Evolutionary conservation across 2,888 invertebrate genomes (phyloP), one percentile per base, ranked within the genome.

Genomic region (Platycnemis pennipes): DNA sequence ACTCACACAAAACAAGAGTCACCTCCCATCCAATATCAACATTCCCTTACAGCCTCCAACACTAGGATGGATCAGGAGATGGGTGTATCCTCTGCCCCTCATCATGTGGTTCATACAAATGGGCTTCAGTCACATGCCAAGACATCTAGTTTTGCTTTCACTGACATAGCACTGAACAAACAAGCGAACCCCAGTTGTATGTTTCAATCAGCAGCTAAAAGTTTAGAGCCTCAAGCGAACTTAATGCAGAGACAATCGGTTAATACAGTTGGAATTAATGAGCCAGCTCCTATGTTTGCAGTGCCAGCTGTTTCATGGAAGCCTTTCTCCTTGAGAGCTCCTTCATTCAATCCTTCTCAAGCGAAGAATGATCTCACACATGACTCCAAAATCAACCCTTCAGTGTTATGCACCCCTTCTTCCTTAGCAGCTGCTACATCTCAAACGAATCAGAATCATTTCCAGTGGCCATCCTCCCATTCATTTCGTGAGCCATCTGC

Each of bases 291-390:
- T 37, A 2, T 8, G 1, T 77, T 77, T 77, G 77, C 77, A 37
- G 37, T 77, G 8, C 77, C 77, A 7, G 42, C 11, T 91, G n/a
- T 13, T 16, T 7, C 91, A 91, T 7, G 63, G 42, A 91, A 91
- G 42, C 56, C 91, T n/a, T 91, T 91, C 5, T 44, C 91, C 42
- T n/a, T 91, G 69, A 91, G n/a, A 91, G 63, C 42, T 13, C 56
- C 56, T 37, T 44, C 44, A 13, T 91, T 63, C 44, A 91, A 63
- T 16, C 44, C 3, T 44, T n/a, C 53, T 5, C 91, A n/a, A 69
- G n/a, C 11, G 16, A 91, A 91, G 13, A 45, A n/a, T 45, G 91
- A 91, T 8, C n/a, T 31, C 0, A n/a, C 26, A 8, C 44, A 44
- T 26, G 63, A 91, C n/a, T 44, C 44, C n/a, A 44, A 87, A 46